Base-by-base conservation (phyloP, 2,113 vertebrate genomes). In the Phalacrocorax pelagicus region DNA sequence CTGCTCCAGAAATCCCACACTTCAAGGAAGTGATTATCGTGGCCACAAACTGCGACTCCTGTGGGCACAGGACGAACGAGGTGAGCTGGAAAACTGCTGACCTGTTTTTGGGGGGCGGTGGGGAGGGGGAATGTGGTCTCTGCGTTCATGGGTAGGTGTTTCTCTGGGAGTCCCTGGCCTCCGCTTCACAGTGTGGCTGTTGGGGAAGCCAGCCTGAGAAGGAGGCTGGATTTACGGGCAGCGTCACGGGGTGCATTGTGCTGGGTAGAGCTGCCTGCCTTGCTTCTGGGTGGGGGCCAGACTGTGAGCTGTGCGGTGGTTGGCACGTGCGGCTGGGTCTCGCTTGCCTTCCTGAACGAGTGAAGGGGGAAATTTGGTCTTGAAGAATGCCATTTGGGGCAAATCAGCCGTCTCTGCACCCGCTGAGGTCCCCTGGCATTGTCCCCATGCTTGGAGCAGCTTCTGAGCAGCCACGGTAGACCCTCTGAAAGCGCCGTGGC, bases 11-110 rank as follows among this genome's bases (percentile, higher is more conserved):
- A 97, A 99, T 99, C 94, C 99, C 99, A 1, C 99, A 99, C 96
- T 99, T 99, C 94, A 99, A 99, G 93, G 99, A 99, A 34, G 99
- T 99, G 65, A 97, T 99, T 78, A 99, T 99, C 97, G 99, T 99
- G 99, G 99, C 99, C 61, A 99, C 99, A 2, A 99, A 98, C 98
- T 99, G 99, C 0, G 99, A 99, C 81, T 96, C 97, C 82, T 99
- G 99, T 3, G 99, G 99, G 70, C 98, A 99, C 92, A 98, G 99
- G 66, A 99, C 99, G 32, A 99, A 99, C 1, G 99, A 99, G 98
- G 99, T 98, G 67, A 92, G 97, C 69, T 54, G 73, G 32, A 4
- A 9, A 5, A 3, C 12, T 3, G 2, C 17, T 8, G 51, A 6
- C 7, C 15, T 11, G 3, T 24, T 5, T 12, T 8, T 4, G 32